These are phyloP conservation scores for Dolichoris vasculosae DNA, from an alignment of 1,140 invertebrate genomes.

Conservation along the genomic window DNA sequence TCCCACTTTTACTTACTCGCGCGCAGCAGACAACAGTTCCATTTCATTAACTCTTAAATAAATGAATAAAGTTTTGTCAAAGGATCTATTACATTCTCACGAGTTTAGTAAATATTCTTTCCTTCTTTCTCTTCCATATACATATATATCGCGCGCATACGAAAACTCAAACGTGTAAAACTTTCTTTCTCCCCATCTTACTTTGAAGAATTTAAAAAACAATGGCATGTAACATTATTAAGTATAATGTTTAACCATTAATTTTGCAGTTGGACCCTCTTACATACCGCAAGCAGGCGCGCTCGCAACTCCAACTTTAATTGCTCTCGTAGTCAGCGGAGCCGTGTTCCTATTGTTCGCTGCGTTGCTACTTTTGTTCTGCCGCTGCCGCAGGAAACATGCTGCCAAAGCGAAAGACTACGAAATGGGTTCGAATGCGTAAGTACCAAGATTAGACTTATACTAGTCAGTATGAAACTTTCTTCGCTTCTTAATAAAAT, in stretches of 20 bases:
- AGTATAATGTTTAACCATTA: conserved; percentile 37
- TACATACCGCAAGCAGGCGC: conserved; percentile 86
- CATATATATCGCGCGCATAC: background rate
- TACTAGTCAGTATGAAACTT: background rate
- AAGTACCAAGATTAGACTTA: conserved; percentile 63
- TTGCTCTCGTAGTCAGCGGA: conserved; percentile 87
- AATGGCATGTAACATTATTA: conserved; percentile 26
- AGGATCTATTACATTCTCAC: conserved; percentile 29
- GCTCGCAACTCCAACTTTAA: conserved; percentile 84
- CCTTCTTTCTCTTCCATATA: background rate
- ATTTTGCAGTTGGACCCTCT: conserved; percentile 82
- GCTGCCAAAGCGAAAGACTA: conserved; percentile 92
- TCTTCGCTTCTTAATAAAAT: background rate
- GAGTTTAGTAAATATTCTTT: background rate
- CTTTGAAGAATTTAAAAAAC: background rate
- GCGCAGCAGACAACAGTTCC: background rate
- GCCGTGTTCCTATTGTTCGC: conserved; percentile 87
- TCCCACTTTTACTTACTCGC: conserved; percentile 16
- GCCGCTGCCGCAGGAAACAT: conserved; percentile 88
- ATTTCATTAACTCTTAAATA: conserved; percentile 36
- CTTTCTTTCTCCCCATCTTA: background rate
- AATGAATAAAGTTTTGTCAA: conserved; percentile 33
- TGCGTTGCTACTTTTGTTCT: conserved; percentile 87
- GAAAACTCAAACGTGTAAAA: too few species aligned
- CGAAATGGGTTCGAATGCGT: conserved; percentile 87